Evolutionary conservation across 2,888 invertebrate species (phyloP), one percentile per base, ranked within the genome.

Genomic region (Mantis religiosa): DNA sequence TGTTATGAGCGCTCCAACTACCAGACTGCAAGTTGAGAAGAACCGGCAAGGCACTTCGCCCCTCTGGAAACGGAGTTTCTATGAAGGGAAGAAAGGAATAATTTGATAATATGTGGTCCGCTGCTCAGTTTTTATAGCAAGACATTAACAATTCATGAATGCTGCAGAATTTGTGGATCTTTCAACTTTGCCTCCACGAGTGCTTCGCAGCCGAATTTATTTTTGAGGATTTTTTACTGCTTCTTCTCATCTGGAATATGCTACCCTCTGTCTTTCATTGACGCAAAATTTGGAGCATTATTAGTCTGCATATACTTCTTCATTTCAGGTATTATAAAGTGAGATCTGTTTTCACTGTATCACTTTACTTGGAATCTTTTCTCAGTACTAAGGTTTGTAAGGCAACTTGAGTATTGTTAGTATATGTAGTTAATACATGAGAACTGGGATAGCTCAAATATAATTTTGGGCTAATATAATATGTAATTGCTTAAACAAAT

Each of bases 1-100:
- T 89, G 88, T 89, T 89, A 89, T 88, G 88, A 89, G 54, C 54
- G 54, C 54, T 71, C 54, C 54, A 71, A 71, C 54, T 85, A 84
- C 82, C 84, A 27, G 34, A 4, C 54, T 71, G 54, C 54, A 54
- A 54, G 54, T 54, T 54, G 20, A 54, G 54, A 71, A 71, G 54
- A 71, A 71, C 54, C 54, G 54, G 54, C 54, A 25, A 25, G 54
- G 54, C 20, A 20, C 54, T 71, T 71, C 54, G 54, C 54, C 25
- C 54, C 25, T 20, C 54, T 71, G 54, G 20, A 71, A 71, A 25
- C 54, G 54, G 54, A 71, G 54, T 71, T 71, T 25, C 54, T 20
- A 71, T 15, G 25, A 25, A 71, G 54, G 54, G 54, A 71, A 71
- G 54, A 71, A 71, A 71, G 54, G 54, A 71, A 71, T 71, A 71